Conservation (phyloP, 2,113 vertebrate genomes). For the Platycercus adscitus region DNA sequence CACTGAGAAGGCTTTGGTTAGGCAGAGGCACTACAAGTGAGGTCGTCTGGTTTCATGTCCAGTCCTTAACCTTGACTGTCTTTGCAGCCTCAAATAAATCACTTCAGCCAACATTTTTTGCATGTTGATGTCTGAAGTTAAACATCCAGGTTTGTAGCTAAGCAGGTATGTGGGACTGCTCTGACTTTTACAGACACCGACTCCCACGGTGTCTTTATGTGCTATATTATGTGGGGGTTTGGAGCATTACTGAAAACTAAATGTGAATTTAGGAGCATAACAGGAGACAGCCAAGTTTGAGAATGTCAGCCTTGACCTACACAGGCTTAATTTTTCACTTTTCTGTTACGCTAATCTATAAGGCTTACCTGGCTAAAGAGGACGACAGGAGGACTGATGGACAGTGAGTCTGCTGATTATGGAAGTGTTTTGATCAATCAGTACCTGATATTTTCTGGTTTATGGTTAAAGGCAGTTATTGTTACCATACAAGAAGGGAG, state of each 20-base stretch:
- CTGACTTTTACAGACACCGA: conserved; percentile 23
- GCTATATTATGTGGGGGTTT: neutral
- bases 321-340: neutral
- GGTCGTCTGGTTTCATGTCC: neutral
- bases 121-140: neutral
- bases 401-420: neutral
- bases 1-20: neutral
- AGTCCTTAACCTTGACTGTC: neutral
- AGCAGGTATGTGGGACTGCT: neutral
- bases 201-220: neutral
- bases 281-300: neutral
- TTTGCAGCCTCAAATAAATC: neutral
- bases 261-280: neutral
- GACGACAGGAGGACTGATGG: neutral
- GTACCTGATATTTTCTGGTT: neutral
- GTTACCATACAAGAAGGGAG: neutral
- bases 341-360: neutral
- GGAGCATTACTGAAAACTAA: neutral
- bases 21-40: neutral
- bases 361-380: neutral
- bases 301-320: neutral
- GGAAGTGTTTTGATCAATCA: neutral
- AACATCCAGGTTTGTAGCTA: neutral
- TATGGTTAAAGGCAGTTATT: neutral
- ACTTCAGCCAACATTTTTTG: neutral